phyloP scores from a whole-genome alignment of 2,797 vertebrate species.

The Orientallactaga sibirica region DNA sequence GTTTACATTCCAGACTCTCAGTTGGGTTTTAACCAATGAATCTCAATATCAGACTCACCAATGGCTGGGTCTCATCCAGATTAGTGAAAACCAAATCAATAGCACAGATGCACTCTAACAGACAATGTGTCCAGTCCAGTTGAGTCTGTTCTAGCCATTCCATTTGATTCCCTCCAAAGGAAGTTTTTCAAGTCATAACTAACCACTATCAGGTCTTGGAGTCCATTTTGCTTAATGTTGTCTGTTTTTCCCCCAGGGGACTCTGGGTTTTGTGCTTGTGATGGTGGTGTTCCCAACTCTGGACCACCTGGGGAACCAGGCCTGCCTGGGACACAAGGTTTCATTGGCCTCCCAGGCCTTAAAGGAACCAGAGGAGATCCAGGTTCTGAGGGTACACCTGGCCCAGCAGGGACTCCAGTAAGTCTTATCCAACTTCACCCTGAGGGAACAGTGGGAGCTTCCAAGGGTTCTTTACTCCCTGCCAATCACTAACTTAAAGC shows the following conservation, averaged over 20 bases:
- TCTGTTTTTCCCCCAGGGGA: conserved; percentile 85
- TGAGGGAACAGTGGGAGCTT: not conserved
- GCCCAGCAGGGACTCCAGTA: conserved; percentile 87
- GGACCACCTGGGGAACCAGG: conserved; percentile 91
- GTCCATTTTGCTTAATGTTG: not conserved
- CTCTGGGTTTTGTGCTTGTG: conserved; percentile 88
- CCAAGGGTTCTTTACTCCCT: not conserved
- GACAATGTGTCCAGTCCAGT: not conserved
- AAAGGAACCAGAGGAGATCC: conserved; percentile 87
- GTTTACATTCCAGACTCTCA: conserved; percentile 31
- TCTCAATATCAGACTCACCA: conserved; percentile 18
- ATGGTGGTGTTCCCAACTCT: conserved; percentile 84
- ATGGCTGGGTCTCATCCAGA: not conserved
- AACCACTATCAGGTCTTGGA: not conserved
- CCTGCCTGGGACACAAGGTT: conserved; percentile 88
- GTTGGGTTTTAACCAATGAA: not conserved
- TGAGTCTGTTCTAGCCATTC: not conserved
- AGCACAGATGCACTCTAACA: not conserved
- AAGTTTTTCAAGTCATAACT: not conserved
- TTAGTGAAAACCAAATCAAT: not conserved
- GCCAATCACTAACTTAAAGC: conserved; percentile 21
- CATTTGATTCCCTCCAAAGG: conserved; percentile 1
- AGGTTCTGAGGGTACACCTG: conserved; percentile 85
- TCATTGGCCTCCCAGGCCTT: conserved; percentile 87
- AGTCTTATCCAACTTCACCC: conserved; percentile 76